Evolutionary conservation across 30 jellyfish, hydroid and myxozoan species (phyloP).

Genomic region (Pelagia noctiluca): DNA sequence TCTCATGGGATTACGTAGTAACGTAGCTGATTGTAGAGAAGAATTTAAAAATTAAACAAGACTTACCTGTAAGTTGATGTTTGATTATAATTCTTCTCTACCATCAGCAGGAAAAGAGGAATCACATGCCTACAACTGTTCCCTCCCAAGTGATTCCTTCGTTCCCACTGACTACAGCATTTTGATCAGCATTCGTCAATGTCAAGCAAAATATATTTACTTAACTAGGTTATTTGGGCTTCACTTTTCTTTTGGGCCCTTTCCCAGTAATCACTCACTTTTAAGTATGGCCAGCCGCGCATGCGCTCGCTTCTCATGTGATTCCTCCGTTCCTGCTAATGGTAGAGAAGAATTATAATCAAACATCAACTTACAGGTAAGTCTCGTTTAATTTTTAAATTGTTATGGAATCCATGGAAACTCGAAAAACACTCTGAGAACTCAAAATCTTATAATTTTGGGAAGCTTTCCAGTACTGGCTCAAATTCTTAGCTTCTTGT

Average conservation of each 20-base stretch:
- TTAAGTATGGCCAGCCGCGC: slow-evolving; percentile 51
- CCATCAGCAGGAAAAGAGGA: slow-evolving; percentile 16
- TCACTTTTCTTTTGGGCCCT: background rate
- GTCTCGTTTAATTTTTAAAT: background rate
- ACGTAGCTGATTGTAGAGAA: slow-evolving; percentile 37
- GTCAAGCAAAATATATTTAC: background rate
- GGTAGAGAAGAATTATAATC: slow-evolving; percentile 58
- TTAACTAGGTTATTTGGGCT: background rate
- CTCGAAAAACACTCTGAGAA: too few relatives aligned
- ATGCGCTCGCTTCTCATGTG: slow-evolving; percentile 71
- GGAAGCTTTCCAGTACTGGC: too few relatives aligned
- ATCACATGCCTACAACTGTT: slow-evolving; percentile 8
- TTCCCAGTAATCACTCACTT: background rate
- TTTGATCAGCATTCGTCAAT: background rate
- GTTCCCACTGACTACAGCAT: background rate
- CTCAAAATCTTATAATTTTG: too few relatives aligned
- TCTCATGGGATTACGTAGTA: slow-evolving; percentile 38
- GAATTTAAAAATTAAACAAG: slow-evolving; percentile 55
- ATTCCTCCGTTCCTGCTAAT: slow-evolving; percentile 58
- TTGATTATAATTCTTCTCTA: slow-evolving; percentile 54
- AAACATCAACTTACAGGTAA: slow-evolving; percentile 26
- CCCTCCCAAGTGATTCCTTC: slow-evolving; percentile 24
- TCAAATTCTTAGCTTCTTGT: too few relatives aligned
- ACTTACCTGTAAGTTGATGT: slow-evolving; percentile 76
- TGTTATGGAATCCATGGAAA: too few relatives aligned